phyloP scores from a whole-genome alignment of 2,888 invertebrate genomes.

The Anagyrus pseudococci region DNA sequence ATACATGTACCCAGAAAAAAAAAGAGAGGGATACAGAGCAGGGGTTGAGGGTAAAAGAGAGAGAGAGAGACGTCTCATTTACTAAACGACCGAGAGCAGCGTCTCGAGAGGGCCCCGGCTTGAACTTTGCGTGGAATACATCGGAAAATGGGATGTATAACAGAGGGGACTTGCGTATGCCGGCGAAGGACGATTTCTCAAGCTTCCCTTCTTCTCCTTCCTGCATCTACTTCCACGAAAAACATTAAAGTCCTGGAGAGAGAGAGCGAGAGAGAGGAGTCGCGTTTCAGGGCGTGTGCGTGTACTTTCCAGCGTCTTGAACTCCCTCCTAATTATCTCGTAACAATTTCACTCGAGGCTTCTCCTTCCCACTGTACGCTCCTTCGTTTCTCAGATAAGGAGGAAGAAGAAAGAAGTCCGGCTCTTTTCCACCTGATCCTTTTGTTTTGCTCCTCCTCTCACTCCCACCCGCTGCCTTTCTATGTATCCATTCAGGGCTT shows the following conservation, averaged over 20 bases:
- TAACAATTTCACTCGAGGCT: slow-evolving; percentile 59
- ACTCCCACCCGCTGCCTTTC: too few species aligned
- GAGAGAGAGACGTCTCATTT: slow-evolving; percentile 14
- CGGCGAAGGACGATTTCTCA: neutral
- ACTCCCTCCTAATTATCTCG: slow-evolving; percentile 57
- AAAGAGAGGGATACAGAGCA: too few species aligned
- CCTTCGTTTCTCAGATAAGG: too few species aligned
- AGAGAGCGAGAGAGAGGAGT: slow-evolving; percentile 21
- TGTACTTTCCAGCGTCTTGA: slow-evolving; percentile 31
- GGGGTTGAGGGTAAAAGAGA: neutral
- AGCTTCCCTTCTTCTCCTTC: neutral
- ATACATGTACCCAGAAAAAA: too few species aligned
- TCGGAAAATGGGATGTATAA: neutral
- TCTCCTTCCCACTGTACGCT: too few species aligned
- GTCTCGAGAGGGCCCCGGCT: neutral
- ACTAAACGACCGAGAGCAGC: slow-evolving; percentile 19
- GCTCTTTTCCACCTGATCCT: too few species aligned
- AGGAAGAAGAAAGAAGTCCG: too few species aligned
- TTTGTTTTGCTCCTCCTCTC: too few species aligned
- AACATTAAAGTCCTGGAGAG: slow-evolving; percentile 43
- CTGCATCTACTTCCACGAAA: slow-evolving; percentile 40
- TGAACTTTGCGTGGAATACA: neutral
- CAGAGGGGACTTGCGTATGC: neutral
- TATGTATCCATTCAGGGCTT: too few species aligned
- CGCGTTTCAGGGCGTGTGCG: slow-evolving; percentile 8